Conservation (phyloP, 1,140 invertebrate genomes). For the Tyrophagus putrescentiae region DNA sequence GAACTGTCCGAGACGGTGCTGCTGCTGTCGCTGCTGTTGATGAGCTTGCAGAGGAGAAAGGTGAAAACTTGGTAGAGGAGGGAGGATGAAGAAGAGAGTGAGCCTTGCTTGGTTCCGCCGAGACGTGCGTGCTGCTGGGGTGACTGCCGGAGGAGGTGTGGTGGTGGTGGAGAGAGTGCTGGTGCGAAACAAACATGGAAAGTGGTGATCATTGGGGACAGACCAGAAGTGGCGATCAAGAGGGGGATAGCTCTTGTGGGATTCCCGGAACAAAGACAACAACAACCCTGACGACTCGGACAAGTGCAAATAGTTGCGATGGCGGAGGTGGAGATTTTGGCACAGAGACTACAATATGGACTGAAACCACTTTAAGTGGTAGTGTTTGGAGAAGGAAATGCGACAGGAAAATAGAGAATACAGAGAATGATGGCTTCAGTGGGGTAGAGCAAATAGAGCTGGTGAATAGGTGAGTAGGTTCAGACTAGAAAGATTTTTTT, state of each 20-base stretch:
- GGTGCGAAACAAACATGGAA: slow-evolving; percentile 11
- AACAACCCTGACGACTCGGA: background rate
- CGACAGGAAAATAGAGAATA: too few species aligned
- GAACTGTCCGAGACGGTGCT: background rate
- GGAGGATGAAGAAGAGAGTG: background rate
- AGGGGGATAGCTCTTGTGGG: background rate
- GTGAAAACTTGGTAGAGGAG: too few species aligned
- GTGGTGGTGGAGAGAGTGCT: background rate
- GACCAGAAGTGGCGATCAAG: background rate
- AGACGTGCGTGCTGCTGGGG: background rate
- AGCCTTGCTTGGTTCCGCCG: background rate
- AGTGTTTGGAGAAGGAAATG: too few species aligned
- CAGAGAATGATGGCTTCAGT: too few species aligned
- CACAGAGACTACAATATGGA: too few species aligned
- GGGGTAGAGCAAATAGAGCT: too few species aligned
- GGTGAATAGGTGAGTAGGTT: too few species aligned
- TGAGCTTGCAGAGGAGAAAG: background rate
- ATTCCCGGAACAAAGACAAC: background rate
- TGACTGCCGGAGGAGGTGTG: background rate
- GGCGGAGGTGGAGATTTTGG: background rate
- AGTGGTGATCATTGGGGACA: background rate
- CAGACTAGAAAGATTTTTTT: too few species aligned
- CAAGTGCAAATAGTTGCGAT: background rate
- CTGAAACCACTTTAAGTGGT: too few species aligned
- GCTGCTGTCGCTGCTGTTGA: background rate